Evolutionary conservation across 2,113 vertebrate species (phyloP).

Genomic region (Macroglossus sobrinus): DNA sequence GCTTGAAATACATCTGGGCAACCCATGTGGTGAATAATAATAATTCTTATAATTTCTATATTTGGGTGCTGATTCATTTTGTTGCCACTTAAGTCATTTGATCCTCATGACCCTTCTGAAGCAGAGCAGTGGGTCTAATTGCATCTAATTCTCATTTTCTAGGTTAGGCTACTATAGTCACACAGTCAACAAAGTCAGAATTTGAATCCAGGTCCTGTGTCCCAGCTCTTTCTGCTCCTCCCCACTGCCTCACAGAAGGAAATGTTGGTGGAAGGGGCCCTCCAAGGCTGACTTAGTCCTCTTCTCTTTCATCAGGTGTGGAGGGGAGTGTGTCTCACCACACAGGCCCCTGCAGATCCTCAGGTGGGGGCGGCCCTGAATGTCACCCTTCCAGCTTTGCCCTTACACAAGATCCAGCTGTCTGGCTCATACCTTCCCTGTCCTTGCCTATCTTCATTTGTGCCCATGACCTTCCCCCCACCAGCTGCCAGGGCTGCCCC

Average conservation of each 20-base stretch:
- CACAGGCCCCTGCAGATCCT: neutral
- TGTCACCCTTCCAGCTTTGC: neutral
- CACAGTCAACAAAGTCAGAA: neutral
- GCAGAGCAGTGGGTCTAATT: neutral
- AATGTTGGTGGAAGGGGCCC: neutral
- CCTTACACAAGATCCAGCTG: neutral
- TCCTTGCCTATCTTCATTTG: neutral
- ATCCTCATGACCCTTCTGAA: neutral
- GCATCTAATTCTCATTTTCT: neutral
- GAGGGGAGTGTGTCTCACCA: neutral
- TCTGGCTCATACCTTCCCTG: neutral
- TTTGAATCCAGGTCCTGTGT: neutral
- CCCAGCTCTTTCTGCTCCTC: neutral
- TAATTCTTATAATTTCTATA: neutral
- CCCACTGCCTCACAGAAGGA: neutral
- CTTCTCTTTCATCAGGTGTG: neutral
- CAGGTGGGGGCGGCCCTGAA: neutral
- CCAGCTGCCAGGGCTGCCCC: neutral
- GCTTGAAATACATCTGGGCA: neutral
- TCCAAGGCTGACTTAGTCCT: neutral
- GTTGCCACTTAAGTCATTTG: neutral
- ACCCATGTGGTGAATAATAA: neutral
- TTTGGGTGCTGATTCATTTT: neutral
- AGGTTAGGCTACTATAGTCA: neutral
- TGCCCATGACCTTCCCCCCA: no score